phyloP scores from a whole-genome alignment of 2,113 vertebrate species.

The Columbina picui region DNA sequence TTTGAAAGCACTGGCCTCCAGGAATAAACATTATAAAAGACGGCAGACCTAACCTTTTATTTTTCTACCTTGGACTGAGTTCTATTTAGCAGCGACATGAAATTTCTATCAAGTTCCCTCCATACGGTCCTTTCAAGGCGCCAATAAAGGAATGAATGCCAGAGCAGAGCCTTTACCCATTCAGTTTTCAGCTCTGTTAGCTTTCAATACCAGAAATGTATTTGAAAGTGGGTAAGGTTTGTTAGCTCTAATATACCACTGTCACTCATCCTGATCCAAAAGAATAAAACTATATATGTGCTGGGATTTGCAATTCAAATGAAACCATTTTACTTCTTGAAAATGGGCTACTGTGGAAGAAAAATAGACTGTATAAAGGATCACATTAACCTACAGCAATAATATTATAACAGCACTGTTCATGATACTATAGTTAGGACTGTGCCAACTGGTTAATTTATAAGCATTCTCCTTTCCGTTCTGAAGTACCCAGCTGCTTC shows the following conservation, averaged over 20 bases:
- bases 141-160: conserved; percentile 77
- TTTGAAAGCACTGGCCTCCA: conserved; percentile 67
- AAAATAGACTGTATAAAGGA: conserved; percentile 46
- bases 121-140: conserved; percentile 72
- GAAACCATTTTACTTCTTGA: conserved; percentile 63
- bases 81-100: conserved; percentile 64
- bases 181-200: conserved; percentile 82
- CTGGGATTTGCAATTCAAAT: conserved; percentile 83
- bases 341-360: conserved; percentile 55
- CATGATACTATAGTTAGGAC: conserved; percentile 42
- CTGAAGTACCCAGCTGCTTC: conserved; percentile 8
- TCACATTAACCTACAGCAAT: conserved; percentile 69
- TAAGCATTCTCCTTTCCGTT: conserved; percentile 16
- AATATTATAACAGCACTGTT: conserved; percentile 58
- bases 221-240: conserved; percentile 77
- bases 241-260: conserved; percentile 75
- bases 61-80: conserved; percentile 71
- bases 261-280: conserved; percentile 73
- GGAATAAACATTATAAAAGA: conserved; percentile 57
- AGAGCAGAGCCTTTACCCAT: conserved; percentile 70
- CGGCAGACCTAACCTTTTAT: conserved; percentile 67
- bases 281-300: conserved; percentile 74
- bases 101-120: conserved; percentile 75
- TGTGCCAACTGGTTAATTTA: conserved; percentile 47
- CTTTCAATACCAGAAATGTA: conserved; percentile 79